Conservation (phyloP, 2,888 invertebrate species). For the Eulithis prunata region DNA sequence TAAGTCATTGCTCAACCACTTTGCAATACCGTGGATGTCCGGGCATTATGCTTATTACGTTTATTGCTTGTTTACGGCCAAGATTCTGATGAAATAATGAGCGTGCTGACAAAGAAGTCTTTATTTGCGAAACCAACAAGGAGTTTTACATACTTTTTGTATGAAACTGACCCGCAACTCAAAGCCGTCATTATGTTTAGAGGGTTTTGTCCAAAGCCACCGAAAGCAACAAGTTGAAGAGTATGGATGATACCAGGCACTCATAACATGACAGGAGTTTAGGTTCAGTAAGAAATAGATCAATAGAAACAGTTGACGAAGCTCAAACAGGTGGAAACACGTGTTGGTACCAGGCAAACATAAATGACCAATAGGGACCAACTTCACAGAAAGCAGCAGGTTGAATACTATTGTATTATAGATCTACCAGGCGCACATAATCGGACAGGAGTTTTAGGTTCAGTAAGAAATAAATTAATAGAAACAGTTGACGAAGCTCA, state of each 20-base stretch:
- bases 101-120: no score
- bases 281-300: neutral
- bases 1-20: neutral
- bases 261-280: neutral
- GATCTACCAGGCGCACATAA: no score
- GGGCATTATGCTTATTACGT: constrained; percentile 7
- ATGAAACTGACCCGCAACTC: no score
- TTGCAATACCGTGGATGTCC: constrained; percentile 12
- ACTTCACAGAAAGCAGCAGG: no score
- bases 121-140: no score
- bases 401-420: no score
- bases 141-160: no score
- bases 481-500: neutral
- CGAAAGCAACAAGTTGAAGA: neutral
- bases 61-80: constrained; percentile 5
- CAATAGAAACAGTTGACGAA: neutral
- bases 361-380: no score
- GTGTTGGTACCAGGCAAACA: no score
- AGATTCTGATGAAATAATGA: constrained; percentile 2
- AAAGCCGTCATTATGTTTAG: no score
- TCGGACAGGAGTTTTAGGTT: no score
- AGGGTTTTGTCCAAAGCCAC: neutral
- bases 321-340: neutral
- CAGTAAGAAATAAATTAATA: neutral
- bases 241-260: neutral